Conservation (phyloP, 2,888 invertebrate species). For the Amphipyra tragopoginis region DNA sequence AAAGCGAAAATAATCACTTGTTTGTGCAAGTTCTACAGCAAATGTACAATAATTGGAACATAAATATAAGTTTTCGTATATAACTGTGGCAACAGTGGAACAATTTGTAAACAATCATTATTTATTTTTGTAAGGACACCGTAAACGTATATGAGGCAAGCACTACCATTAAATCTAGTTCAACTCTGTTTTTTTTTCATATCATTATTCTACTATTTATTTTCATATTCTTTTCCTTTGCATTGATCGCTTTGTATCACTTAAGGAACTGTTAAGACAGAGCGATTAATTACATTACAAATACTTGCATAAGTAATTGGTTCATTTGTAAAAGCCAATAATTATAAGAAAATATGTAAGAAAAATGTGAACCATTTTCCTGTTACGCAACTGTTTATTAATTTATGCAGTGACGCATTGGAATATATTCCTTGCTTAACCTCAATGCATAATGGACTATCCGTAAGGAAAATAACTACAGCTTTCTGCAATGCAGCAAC, state of each 20-base stretch:
- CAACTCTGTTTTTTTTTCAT: background rate
- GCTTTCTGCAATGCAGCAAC: background rate
- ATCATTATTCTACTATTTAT: too few species aligned
- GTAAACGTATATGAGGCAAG: conserved; percentile 21
- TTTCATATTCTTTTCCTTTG: too few species aligned
- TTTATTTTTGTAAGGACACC: conserved; percentile 21
- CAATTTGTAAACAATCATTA: conserved; percentile 27
- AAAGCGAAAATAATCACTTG: conserved; percentile 9
- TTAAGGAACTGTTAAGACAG: too few species aligned
- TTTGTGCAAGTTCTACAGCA: conserved; percentile 47
- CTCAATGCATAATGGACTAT: conserved; percentile 5
- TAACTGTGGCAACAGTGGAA: conserved; percentile 28
- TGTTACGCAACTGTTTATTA: conserved; percentile 8
- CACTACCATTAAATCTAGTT: background rate
- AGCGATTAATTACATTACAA: too few species aligned
- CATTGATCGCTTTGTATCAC: too few species aligned
- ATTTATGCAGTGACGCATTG: conserved; percentile 8
- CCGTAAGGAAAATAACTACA: conserved; percentile 8
- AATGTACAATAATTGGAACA: conserved; percentile 39
- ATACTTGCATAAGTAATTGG: too few species aligned
- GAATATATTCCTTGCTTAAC: background rate
- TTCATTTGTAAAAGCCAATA: too few species aligned
- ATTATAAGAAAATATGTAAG: too few species aligned
- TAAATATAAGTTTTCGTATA: conserved; percentile 38
- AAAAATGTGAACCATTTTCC: background rate